These are phyloP conservation scores for Elymnias hypermnestra DNA, from an alignment of 1,140 invertebrate genomes.

Conservation along the genomic window DNA sequence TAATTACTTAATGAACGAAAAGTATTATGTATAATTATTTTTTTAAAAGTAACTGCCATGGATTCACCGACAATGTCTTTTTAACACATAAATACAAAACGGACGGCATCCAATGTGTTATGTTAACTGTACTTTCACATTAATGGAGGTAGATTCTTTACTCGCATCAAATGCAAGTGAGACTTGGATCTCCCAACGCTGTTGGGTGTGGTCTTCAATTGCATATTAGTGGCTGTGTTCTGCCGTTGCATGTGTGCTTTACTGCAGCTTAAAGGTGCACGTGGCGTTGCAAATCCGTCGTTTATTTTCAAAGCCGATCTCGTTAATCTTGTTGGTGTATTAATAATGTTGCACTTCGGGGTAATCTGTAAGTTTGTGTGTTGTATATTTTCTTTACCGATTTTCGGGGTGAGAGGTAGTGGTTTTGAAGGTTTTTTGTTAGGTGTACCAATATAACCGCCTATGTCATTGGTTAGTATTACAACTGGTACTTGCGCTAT, in stretches of 20 bases:
- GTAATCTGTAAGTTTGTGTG: conserved; percentile 33
- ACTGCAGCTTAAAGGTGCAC: conserved; percentile 46
- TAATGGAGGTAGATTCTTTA: conserved; percentile 54
- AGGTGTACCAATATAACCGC: conserved; percentile 37
- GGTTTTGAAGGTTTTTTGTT: conserved; percentile 36
- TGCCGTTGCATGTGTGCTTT: conserved; percentile 49
- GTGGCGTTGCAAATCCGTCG: conserved; percentile 54
- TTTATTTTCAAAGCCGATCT: conserved; percentile 53
- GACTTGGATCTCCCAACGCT: conserved; percentile 54
- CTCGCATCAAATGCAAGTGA: conserved; percentile 46
- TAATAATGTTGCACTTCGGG: conserved; percentile 39
- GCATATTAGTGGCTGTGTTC: conserved; percentile 33
- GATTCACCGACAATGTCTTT: too few species aligned
- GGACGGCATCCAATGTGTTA: too few species aligned
- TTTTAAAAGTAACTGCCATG: too few species aligned
- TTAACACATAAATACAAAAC: too few species aligned
- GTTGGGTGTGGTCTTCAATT: conserved; percentile 46
- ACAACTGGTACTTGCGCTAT: conserved; percentile 37
- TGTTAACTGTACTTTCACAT: too few species aligned
- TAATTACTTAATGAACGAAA: too few species aligned
- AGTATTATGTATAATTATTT: too few species aligned
- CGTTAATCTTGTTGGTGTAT: conserved; percentile 51
- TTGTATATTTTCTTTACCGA: conserved; percentile 56
- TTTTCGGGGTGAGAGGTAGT: conserved; percentile 43
- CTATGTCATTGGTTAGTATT: conserved; percentile 22